A percentile compares a stretch with the other conserved stretches of the same genome.
phyloP scores from a whole-genome alignment of 2,888 invertebrate genomes.

The Suillia variegata region DNA sequence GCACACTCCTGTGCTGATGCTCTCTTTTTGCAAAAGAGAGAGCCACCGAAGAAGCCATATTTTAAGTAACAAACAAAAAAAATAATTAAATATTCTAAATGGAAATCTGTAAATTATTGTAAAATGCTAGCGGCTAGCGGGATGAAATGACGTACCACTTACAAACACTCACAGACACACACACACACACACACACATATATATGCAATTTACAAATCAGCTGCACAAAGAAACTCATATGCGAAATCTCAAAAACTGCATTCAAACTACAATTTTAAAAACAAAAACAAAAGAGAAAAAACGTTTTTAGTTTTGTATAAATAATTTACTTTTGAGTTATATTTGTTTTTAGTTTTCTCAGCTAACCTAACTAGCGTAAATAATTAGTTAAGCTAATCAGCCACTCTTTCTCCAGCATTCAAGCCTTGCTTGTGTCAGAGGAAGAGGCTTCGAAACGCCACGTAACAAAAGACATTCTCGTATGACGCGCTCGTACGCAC shows the following conservation, averaged over 20 bases:
- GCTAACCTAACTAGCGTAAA: too few relatives aligned
- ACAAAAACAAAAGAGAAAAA: too few relatives aligned
- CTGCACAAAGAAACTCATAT: conserved; percentile 18
- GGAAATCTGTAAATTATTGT: background rate
- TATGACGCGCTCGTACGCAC: background rate
- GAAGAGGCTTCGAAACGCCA: too few relatives aligned
- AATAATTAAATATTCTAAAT: too few relatives aligned
- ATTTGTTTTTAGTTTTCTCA: too few relatives aligned
- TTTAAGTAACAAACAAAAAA: conserved; percentile 9
- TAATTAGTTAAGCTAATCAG: too few relatives aligned
- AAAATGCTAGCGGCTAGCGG: conserved; percentile 13
- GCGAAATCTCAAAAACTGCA: too few relatives aligned
- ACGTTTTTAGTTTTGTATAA: too few relatives aligned
- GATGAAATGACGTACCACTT: conserved; percentile 18
- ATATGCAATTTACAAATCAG: conserved; percentile 13
- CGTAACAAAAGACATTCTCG: background rate
- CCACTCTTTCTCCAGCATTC: too few relatives aligned
- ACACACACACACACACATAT: background rate
- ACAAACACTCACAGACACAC: background rate
- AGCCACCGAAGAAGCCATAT: conserved; percentile 10
- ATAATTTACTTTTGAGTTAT: too few relatives aligned
- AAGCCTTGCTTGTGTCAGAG: too few relatives aligned
- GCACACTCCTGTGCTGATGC: background rate
- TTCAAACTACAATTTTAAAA: too few relatives aligned
- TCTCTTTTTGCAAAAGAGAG: background rate